A percentile compares a stretch with the other conserved stretches of the same genome.
Evolutionary conservation across 2,113 vertebrate genomes (phyloP).

Genomic region (Leptodactylus fuscus): DNA sequence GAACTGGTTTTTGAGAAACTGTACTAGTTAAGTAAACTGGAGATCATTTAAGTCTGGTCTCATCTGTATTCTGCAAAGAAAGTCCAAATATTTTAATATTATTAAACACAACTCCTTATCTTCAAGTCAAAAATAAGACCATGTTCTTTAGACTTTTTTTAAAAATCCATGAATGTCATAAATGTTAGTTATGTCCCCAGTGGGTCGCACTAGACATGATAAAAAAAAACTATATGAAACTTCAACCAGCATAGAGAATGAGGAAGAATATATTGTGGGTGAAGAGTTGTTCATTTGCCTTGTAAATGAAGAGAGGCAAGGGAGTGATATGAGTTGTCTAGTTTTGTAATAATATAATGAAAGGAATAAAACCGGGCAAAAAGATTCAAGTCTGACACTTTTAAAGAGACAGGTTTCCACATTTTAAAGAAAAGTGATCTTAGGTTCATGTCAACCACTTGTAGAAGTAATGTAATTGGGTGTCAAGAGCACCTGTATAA

Average conservation of each 20-base stretch:
- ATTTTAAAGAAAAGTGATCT: slow-evolving; percentile 1
- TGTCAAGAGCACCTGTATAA: background rate
- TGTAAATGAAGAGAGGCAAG: background rate
- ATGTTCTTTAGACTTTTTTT: background rate
- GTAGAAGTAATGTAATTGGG: background rate
- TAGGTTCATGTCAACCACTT: background rate
- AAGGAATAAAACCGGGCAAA: too few species aligned
- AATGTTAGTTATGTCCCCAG: background rate
- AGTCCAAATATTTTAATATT: background rate
- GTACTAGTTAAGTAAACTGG: too few species aligned
- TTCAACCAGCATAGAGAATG: background rate
- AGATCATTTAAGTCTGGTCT: too few species aligned
- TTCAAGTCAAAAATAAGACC: background rate
- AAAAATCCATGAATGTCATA: too few species aligned
- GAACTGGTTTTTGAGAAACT: too few species aligned
- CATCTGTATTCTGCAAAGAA: too few species aligned
- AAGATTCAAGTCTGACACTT: too few species aligned
- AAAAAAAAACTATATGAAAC: too few species aligned
- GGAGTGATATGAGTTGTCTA: background rate
- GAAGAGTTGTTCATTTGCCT: background rate
- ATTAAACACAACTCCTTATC: background rate
- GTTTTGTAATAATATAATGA: too few species aligned
- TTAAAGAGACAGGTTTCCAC: background rate
- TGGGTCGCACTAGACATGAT: too few species aligned
- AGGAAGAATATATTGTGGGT: background rate